Evolutionary conservation across 2,797 vertebrate species (phyloP).

Genomic region (Notolabrus celidotus): DNA sequence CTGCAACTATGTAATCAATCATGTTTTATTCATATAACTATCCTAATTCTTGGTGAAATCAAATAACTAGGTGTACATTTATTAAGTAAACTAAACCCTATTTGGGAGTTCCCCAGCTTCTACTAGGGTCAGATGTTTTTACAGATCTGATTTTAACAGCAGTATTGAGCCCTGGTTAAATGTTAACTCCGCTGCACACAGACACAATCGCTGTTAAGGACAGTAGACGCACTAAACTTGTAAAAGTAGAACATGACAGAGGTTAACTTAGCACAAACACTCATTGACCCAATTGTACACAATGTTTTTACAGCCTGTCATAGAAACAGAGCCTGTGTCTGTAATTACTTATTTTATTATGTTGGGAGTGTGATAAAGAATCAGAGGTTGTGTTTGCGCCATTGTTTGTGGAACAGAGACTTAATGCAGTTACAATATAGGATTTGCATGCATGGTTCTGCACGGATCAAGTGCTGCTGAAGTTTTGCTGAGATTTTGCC

Average conservation of each 20-base stretch:
- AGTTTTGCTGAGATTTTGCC: too few species aligned
- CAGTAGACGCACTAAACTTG: not conserved
- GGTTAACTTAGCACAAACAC: not conserved
- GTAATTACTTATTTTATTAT: slow-evolving; percentile 39
- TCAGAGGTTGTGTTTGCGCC: slow-evolving; percentile 7
- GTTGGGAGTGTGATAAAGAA: slow-evolving; percentile 19
- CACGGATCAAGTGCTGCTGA: not conserved
- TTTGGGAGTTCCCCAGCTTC: not conserved
- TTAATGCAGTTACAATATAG: slow-evolving; percentile 12
- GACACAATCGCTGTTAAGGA: not conserved
- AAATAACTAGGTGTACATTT: too few species aligned
- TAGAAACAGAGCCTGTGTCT: slow-evolving; percentile 35
- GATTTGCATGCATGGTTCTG: not conserved
- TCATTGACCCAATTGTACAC: not conserved
- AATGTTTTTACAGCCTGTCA: slow-evolving; percentile 22
- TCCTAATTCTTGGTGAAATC: too few species aligned
- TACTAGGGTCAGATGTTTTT: not conserved
- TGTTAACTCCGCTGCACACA: not conserved
- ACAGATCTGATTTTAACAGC: not conserved
- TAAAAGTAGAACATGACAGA: not conserved
- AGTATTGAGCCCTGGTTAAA: not conserved
- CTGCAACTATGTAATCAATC: not conserved
- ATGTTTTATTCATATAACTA: too few species aligned
- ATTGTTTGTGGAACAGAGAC: not conserved
- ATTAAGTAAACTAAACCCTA: too few species aligned